phyloP scores from a whole-genome alignment of 2,113 vertebrate genomes.

The Paedocypris sp. region DNA sequence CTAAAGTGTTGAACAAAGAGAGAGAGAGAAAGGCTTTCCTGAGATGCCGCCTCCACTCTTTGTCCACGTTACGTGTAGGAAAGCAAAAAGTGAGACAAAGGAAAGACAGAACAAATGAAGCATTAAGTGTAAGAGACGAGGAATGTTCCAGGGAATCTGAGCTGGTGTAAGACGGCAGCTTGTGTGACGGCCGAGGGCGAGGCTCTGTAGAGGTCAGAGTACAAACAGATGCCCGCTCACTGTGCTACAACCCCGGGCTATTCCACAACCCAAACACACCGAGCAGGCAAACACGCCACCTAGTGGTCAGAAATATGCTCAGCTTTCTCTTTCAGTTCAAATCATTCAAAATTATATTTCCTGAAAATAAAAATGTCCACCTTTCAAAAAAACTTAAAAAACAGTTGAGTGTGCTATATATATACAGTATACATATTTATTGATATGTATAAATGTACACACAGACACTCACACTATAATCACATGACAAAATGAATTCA shows the following conservation, averaged over 20 bases:
- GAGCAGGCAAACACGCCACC: not conserved
- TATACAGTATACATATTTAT: not conserved
- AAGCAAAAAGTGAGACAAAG: not conserved
- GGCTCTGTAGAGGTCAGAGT: slow-evolving; percentile 3
- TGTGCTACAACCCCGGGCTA: slow-evolving; percentile 38
- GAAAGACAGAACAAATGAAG: not conserved
- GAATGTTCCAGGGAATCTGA: not conserved
- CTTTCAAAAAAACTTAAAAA: too few species aligned
- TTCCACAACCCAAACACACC: slow-evolving; percentile 32
- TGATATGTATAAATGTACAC: not conserved
- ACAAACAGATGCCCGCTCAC: slow-evolving; percentile 45
- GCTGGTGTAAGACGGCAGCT: not conserved
- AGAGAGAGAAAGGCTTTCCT: too few species aligned
- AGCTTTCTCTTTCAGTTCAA: too few species aligned
- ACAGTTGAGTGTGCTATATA: too few species aligned
- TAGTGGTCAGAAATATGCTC: not conserved
- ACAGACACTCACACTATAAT: too few species aligned
- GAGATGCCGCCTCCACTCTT: too few species aligned
- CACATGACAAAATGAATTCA: too few species aligned
- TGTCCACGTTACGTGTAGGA: too few species aligned
- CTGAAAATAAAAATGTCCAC: too few species aligned
- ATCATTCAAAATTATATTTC: too few species aligned
- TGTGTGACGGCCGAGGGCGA: not conserved
- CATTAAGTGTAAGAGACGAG: not conserved
- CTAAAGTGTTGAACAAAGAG: too few species aligned